Evolutionary conservation across 2,113 vertebrate species (phyloP).

Genomic region (Brachyhypopomus gauderio): DNA sequence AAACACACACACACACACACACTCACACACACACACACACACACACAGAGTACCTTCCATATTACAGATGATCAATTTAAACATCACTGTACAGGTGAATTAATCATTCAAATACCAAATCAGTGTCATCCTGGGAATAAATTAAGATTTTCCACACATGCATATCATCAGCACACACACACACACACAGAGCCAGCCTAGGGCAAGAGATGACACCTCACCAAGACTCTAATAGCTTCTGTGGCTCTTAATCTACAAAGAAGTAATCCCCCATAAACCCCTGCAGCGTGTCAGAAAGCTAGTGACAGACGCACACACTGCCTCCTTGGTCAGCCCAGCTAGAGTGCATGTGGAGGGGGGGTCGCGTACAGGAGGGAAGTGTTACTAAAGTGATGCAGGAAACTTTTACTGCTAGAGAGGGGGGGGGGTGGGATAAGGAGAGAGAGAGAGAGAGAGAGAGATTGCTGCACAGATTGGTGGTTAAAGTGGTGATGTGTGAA

Average conservation of each 20-base stretch:
- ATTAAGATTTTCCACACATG: not conserved
- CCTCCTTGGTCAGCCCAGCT: not conserved
- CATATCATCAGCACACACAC: not conserved
- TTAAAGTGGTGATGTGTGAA: no score
- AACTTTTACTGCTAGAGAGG: not conserved
- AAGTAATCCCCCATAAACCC: not conserved
- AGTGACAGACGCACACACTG: not conserved
- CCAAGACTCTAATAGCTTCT: not conserved
- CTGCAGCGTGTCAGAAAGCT: not conserved
- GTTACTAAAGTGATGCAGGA: not conserved
- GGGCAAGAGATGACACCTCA: not conserved
- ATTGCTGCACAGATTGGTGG: no score
- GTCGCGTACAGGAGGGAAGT: not conserved
- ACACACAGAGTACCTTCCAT: not conserved
- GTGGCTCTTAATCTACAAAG: not conserved
- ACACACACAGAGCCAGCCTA: conserved; percentile 14
- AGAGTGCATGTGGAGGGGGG: not conserved
- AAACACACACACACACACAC: not conserved
- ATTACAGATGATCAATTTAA: not conserved
- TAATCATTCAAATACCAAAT: not conserved
- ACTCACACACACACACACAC: conserved; percentile 8
- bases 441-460: no score
- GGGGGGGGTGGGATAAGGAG: no score
- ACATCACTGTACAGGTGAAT: not conserved
- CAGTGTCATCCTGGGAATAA: not conserved